Evolutionary conservation across 2,888 invertebrate genomes (phyloP), one percentile per base, ranked within the genome.

Genomic region (Coecobrya sp.): DNA sequence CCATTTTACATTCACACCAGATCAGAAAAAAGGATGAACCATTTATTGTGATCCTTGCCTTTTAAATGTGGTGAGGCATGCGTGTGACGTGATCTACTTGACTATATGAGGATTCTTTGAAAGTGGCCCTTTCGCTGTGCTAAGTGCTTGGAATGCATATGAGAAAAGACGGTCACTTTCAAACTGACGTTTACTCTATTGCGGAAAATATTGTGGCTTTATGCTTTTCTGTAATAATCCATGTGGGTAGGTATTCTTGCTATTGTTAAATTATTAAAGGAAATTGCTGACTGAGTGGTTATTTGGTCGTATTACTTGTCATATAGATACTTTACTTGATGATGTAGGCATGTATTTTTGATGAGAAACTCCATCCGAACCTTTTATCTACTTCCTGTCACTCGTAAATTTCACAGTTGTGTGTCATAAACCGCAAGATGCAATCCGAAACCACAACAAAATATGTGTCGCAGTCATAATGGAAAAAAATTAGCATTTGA

Each of bases 351-450:
- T 36, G n/a, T n/a, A n/a, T n/a, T 76, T 76, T 45, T 49, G 76
- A 49, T 76, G 73, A 73, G 73, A 73, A 73, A 42, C 45, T 45
- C 11, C 45, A 45, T 22, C 42, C 22, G 42, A 22, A 19, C 49
- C 76, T 76, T 22, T 42, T 42, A 19, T 25, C 19, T 49, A 16
- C 25, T 49, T 76, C 13, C 49, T 49, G 49, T 76, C 76, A 45
- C 49, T 45, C 49, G 49, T 76, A 76, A 76, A 73, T 45, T 73
- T 73, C 73, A 73, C 68, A n/a, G 30, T 73, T 73, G 22, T 13
- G 10, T 30, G 79, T 79, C 52, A 55, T 52, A 52, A 79, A 79
- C 79, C 79, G 52, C 79, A 79, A 79, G 79, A 79, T 55, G 52
- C 79, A 55, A 52, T 55, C 79, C 27, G 16, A 79, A 79, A 52